Evolutionary conservation across 1,140 invertebrate genomes (phyloP).

Genomic region (Drosophila tropicalis): DNA sequence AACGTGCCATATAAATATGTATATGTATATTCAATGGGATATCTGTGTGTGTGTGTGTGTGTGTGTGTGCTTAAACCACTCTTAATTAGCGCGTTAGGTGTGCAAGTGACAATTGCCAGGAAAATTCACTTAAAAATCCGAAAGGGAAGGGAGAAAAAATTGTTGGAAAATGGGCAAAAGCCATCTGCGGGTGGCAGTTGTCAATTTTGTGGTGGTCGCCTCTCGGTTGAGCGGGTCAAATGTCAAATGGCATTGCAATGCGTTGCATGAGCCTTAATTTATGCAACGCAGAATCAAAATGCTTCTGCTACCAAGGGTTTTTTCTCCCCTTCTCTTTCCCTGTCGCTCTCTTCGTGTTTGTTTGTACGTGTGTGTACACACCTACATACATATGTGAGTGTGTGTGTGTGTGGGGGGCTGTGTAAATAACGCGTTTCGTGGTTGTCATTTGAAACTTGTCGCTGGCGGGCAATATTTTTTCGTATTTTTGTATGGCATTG

Average conservation of each 20-base stretch:
- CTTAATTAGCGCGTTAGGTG: constrained; percentile 48
- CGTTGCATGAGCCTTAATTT: constrained; percentile 54
- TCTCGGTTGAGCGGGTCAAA: constrained; percentile 47
- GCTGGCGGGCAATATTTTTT: constrained; percentile 34
- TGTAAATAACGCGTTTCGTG: constrained; percentile 65
- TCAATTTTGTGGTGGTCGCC: constrained; percentile 53
- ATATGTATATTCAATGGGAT: no score
- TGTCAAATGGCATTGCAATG: constrained; percentile 58
- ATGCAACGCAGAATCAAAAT: constrained; percentile 53
- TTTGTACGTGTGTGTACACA: not conserved
- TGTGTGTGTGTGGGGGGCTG: constrained; percentile 19
- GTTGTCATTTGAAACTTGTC: constrained; percentile 44
- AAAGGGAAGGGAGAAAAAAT: not conserved
- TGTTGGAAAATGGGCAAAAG: constrained; percentile 43
- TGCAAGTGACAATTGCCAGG: constrained; percentile 40
- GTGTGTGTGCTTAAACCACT: constrained; percentile 32
- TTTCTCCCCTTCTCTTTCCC: not conserved
- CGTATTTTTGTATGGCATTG: constrained; percentile 56
- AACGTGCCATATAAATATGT: no score
- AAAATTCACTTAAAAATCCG: constrained; percentile 50
- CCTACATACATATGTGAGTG: not conserved
- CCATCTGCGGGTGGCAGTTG: constrained; percentile 57
- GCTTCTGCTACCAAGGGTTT: not conserved
- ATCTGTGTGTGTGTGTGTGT: not conserved
- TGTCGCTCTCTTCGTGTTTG: constrained; percentile 19